phyloP scores from a whole-genome alignment of 2,888 invertebrate species.

The Acronicta alni region DNA sequence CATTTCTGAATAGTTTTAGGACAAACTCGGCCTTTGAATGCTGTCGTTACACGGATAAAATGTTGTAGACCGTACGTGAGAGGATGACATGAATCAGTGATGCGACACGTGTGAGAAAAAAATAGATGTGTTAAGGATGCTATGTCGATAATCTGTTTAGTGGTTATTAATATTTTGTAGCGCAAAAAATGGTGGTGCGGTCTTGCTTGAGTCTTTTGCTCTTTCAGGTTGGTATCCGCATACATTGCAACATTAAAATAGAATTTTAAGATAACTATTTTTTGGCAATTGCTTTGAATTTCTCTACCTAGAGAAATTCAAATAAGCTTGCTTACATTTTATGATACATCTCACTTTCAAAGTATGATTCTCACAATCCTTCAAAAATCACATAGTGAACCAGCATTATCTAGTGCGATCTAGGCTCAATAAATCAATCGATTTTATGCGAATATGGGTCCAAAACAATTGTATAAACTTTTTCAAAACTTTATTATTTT shows the following conservation, averaged over 20 bases:
- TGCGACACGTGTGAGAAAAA: slow-evolving; percentile 42
- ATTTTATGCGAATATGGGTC: no score
- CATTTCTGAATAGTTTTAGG: slow-evolving; percentile 52
- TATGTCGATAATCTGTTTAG: slow-evolving; percentile 45
- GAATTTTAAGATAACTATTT: neutral
- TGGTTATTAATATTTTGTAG: slow-evolving; percentile 43
- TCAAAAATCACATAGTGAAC: no score
- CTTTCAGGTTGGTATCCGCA: slow-evolving; percentile 13
- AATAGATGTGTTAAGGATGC: slow-evolving; percentile 18
- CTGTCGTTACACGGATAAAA: slow-evolving; percentile 50
- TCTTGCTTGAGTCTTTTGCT: slow-evolving; percentile 8
- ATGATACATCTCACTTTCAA: no score
- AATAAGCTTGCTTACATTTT: no score
- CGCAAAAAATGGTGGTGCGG: slow-evolving; percentile 14
- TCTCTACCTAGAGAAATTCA: neutral
- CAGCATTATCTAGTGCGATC: no score
- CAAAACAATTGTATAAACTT: no score
- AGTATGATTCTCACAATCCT: no score
- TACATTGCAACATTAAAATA: neutral
- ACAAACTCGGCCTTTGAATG: slow-evolving; percentile 36
- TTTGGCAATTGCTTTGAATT: neutral
- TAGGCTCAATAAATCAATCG: no score
- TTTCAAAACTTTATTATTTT: no score
- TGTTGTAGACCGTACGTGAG: slow-evolving; percentile 50
- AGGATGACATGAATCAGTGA: slow-evolving; percentile 41